These are phyloP conservation scores for Pandemis corylana DNA, from an alignment of 2,888 invertebrate genomes.

Conservation along the genomic window DNA sequence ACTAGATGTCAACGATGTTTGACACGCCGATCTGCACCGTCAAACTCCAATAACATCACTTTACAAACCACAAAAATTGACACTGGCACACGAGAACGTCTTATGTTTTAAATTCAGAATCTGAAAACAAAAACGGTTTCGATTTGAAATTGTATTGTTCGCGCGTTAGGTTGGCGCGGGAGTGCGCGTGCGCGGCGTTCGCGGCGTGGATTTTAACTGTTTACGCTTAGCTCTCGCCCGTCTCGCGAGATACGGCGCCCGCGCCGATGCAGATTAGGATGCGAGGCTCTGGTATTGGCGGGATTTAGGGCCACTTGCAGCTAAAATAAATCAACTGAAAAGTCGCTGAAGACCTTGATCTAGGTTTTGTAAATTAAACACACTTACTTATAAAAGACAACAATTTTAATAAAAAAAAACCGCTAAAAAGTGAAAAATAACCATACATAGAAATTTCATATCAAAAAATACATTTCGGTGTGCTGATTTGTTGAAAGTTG, in stretches of 20 bases:
- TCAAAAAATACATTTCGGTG: too few relatives aligned
- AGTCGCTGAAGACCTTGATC: too few relatives aligned
- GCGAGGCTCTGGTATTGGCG: constrained; percentile 21
- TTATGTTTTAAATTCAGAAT: constrained; percentile 1
- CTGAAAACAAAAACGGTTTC: constrained; percentile 38
- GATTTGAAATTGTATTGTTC: constrained; percentile 48
- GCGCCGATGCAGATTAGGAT: constrained; percentile 40
- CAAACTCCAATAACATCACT: constrained; percentile 40
- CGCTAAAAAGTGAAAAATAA: too few relatives aligned
- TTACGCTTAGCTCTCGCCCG: constrained; percentile 45
- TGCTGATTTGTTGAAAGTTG: too few relatives aligned
- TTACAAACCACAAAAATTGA: constrained; percentile 43
- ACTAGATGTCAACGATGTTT: constrained; percentile 44
- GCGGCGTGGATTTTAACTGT: constrained; percentile 79
- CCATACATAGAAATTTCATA: too few relatives aligned
- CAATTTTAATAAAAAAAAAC: too few relatives aligned
- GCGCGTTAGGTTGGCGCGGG: constrained; percentile 48
- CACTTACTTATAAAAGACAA: too few relatives aligned
- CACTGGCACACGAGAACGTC: constrained; percentile 43
- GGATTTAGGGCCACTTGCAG: neutral
- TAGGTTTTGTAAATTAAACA: too few relatives aligned
- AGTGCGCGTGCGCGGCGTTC: constrained; percentile 77
- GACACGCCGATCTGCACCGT: constrained; percentile 34
- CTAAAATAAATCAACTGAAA: too few relatives aligned
- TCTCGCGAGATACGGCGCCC: constrained; percentile 44